These are phyloP conservation scores for rabbit (Oryctolagus cuniculus) DNA, from an alignment of 2,113 vertebrate species.

Conservation along the genomic window DNA sequence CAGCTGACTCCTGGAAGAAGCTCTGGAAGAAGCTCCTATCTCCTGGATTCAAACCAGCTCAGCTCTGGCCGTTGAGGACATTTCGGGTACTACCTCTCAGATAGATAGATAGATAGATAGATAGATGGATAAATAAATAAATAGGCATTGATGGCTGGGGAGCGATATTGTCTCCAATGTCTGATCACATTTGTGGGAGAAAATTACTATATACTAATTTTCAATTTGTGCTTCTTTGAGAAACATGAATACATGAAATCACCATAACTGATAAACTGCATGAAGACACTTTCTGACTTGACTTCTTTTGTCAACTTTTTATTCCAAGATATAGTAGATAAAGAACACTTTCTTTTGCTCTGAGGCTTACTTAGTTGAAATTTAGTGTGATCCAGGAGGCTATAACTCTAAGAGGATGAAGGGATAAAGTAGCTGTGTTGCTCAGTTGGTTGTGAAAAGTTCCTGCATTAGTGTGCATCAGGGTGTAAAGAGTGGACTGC, in stretches of 20 bases:
- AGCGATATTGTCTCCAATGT: background rate
- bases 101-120: too few relatives aligned
- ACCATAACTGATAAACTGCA: background rate
- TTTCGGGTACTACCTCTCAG: too few relatives aligned
- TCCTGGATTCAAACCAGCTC: too few relatives aligned
- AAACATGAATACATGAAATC: background rate
- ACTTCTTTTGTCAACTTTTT: background rate
- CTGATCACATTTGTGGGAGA: background rate
- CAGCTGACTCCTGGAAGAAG: too few relatives aligned
- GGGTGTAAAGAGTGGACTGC: background rate
- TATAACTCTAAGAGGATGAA: background rate
- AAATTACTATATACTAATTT: background rate
- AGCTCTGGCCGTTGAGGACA: too few relatives aligned
- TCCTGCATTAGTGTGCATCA: background rate
- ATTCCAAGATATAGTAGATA: background rate
- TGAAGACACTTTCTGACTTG: background rate
- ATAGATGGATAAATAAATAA: too few relatives aligned
- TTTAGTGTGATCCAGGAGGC: background rate
- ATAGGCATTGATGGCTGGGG: background rate
- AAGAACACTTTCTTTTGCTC: background rate
- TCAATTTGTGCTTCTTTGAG: conserved; percentile 6
- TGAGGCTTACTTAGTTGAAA: background rate
- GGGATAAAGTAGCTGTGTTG: background rate
- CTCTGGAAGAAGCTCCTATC: too few relatives aligned
- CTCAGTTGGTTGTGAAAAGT: background rate